Evolutionary conservation across 1,140 invertebrate species (phyloP), one percentile per base, ranked within the genome.

Genomic region (Episyrphus balteatus): DNA sequence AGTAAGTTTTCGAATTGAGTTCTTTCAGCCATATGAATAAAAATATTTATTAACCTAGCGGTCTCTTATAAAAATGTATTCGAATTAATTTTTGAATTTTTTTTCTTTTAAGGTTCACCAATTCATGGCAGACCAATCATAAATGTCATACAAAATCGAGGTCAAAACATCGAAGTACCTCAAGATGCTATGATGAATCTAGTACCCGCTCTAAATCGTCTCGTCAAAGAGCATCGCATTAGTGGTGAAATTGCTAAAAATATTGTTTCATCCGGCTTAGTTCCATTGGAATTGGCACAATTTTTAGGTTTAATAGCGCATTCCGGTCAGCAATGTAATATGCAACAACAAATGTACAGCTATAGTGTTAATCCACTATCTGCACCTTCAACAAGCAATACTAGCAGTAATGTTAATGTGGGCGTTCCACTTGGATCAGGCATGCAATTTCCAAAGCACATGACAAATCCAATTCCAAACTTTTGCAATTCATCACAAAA

Each of bases 21-120:
- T 26, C 21, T 26, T 26, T 26, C n/a, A n/a, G n/a, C n/a, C n/a
- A n/a, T n/a, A n/a, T 26, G 21, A 26, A 26, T 26, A 42, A 17
- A 42, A 42, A 18, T 5, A 37, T 37, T 11, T n/a, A n/a, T n/a
- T n/a, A n/a, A n/a, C n/a, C n/a, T n/a, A n/a, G n/a, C n/a, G n/a
- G n/a, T 37, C 36, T 5, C 15, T 37, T 37, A 37, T n/a, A n/a
- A n/a, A n/a, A n/a, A n/a, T n/a, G n/a, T n/a, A n/a, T n/a, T n/a
- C n/a, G n/a, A n/a, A n/a, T n/a, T n/a, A n/a, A n/a, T n/a, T n/a
- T n/a, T n/a, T 26, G 3, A 26, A 10, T 15, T 8, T 13, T 13
- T 39, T 15, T 15, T 41, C 37, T 48, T 62, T 59, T 49, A 63
- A 75, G 82, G 79, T 40, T 84, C 81, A 10, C 82, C 82, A n/a